Base-by-base conservation (phyloP, 2,113 vertebrate species). In the Vombatus ursinus region DNA sequence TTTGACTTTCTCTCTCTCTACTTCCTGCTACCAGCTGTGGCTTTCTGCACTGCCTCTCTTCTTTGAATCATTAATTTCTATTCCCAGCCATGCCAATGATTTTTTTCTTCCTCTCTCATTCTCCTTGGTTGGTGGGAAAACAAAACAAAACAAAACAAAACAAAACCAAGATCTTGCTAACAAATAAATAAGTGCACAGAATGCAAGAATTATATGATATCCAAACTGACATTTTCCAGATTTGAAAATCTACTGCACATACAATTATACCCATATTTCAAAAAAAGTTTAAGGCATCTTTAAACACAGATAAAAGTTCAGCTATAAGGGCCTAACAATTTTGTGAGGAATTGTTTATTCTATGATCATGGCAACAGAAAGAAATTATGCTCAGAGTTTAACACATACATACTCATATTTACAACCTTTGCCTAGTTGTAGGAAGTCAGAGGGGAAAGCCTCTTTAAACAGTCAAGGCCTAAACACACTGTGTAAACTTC, bases 51-150 rank as follows among this genome's bases (percentile, higher is more conserved):
- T 16, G 96, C 37, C 61, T 93, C 95, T 93, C 95, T 25, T n/a
- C 90, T 57, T 90, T 92, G 92, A 95, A 96, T 94, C 95, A 93
- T 91, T 95, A 61, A 95, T 94, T 97, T 94, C 94, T 92, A 90
- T 95, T 95, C 95, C 92, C 91, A 92, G 94, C 90, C 91, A 93
- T 14, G 52, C 89, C 25, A 48, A 61, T 16, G 44, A 52, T 26
- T 90, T 90, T 50, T 90, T 52, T 47, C 50, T 77, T 10, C 23
- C 19, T 89, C 50, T 50, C 23, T 93, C 54, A 47, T 94, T 96
- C 94, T 89, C 48, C 89, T 94, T 52, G 95, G 77, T 50, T 92
- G 47, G 26, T 96, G 50, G 24, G 22, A 50, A 14, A 90, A n/a
- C n/a, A n/a, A n/a, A n/a, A n/a, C n/a, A n/a, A 50, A n/a, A 2